A percentile compares a stretch with the other conserved stretches of the same genome.
Evolutionary conservation across 2,888 invertebrate genomes (phyloP).

Genomic region (Pheosia gnoma): DNA sequence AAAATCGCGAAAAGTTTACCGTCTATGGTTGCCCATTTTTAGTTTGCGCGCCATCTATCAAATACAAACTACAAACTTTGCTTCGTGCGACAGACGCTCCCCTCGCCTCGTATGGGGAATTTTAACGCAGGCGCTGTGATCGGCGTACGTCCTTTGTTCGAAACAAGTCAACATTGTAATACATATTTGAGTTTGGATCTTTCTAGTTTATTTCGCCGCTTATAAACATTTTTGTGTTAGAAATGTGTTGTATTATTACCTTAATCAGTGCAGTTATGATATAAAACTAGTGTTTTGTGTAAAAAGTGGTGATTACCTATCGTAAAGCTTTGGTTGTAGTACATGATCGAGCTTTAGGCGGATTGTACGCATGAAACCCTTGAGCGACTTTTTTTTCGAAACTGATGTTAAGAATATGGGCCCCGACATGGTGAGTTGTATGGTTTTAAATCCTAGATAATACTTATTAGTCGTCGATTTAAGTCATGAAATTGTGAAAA

Average conservation of each 20-base stretch:
- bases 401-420: slow-evolving; percentile 92
- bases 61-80: slow-evolving; percentile 42
- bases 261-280: slow-evolving; percentile 47
- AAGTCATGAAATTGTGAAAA: slow-evolving; percentile 71
- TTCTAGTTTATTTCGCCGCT: slow-evolving; percentile 61
- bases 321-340: slow-evolving; percentile 65
- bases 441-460: slow-evolving; percentile 47
- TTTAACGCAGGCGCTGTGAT: slow-evolving; percentile 81
- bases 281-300: slow-evolving; percentile 54
- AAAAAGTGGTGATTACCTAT: slow-evolving; percentile 55
- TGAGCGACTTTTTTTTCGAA: slow-evolving; percentile 87
- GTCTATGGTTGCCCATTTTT: slow-evolving; percentile 37
- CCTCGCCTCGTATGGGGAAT: slow-evolving; percentile 52
- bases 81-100: slow-evolving; percentile 69
- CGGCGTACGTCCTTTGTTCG: slow-evolving; percentile 84
- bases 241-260: slow-evolving; percentile 59
- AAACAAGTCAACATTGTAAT: slow-evolving; percentile 82
- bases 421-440: slow-evolving; percentile 89
- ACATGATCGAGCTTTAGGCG: slow-evolving; percentile 75
- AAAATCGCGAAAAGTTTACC: slow-evolving; percentile 26
- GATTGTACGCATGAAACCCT: slow-evolving; percentile 86
- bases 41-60: slow-evolving; percentile 71
- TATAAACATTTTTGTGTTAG: slow-evolving; percentile 59
- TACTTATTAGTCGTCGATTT: slow-evolving; percentile 55
- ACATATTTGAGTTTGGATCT: slow-evolving; percentile 66